Percentiles rank a stretch among this genome's conserved stretches.
These are phyloP conservation scores for Neoarius graeffei DNA, from an alignment of 2,113 vertebrate species.

Conservation along the genomic window DNA sequence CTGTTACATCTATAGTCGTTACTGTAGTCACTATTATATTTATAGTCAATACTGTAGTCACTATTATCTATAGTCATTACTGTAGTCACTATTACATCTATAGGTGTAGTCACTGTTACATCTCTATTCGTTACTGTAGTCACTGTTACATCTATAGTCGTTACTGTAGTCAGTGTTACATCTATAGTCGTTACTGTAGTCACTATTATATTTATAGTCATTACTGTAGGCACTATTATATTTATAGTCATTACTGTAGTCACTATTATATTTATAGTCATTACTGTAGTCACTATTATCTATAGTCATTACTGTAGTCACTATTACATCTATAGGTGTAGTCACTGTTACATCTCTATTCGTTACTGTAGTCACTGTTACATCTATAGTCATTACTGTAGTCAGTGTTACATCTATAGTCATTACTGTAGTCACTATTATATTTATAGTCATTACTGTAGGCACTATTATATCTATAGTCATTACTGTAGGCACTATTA, in stretches of 20 bases:
- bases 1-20: background rate
- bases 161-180: background rate
- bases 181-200: no score
- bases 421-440: background rate
- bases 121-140: no score
- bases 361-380: background rate
- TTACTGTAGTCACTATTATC: background rate
- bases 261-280: background rate
- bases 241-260: background rate
- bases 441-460: no score
- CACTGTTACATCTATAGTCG: background rate
- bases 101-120: background rate
- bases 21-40: background rate
- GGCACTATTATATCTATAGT: no score
- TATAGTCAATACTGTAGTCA: background rate
- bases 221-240: background rate
- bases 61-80: background rate
- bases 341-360: background rate
- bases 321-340: no score
- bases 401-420: background rate
- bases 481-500: background rate
- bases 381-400: background rate
- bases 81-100: background rate
- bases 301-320: background rate
- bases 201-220: background rate